Conservation (phyloP, 2,797 vertebrate species). For the Morus bassanus region DNA sequence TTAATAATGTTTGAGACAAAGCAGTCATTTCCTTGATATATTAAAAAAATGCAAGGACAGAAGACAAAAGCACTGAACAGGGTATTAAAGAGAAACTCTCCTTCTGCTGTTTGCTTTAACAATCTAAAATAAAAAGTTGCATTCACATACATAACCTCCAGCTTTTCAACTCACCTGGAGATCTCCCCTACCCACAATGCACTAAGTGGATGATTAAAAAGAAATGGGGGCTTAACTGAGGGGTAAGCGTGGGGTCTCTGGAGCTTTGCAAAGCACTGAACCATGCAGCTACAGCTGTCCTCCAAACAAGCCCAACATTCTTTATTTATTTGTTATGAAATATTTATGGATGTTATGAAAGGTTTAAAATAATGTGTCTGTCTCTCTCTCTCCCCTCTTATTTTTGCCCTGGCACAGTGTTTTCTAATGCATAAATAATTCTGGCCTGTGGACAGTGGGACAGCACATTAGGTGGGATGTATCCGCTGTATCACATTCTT, state of each 20-base stretch:
- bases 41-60: background rate
- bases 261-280: constrained; percentile 89
- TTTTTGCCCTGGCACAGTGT: constrained; percentile 85
- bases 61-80: background rate
- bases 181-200: constrained; percentile 91
- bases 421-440: constrained; percentile 99
- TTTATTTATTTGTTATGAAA: constrained; percentile 99
- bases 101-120: constrained; percentile 58
- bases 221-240: constrained; percentile 97
- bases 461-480: constrained; percentile 87
- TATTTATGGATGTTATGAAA: constrained; percentile 99
- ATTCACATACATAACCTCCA: constrained; percentile 73
- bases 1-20: background rate
- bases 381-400: constrained; percentile 71
- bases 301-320: constrained; percentile 98
- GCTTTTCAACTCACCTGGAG: constrained; percentile 89
- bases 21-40: background rate
- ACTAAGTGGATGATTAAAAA: constrained; percentile 99
- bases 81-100: background rate
- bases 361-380: constrained; percentile 99
- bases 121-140: constrained; percentile 52
- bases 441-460: constrained; percentile 85
- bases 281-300: constrained; percentile 98
- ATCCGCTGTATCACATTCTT: constrained; percentile 97
- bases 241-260: constrained; percentile 91